Evolutionary conservation across 2,797 vertebrate genomes (phyloP).

Genomic region (Gymnoscopelus braueri): DNA sequence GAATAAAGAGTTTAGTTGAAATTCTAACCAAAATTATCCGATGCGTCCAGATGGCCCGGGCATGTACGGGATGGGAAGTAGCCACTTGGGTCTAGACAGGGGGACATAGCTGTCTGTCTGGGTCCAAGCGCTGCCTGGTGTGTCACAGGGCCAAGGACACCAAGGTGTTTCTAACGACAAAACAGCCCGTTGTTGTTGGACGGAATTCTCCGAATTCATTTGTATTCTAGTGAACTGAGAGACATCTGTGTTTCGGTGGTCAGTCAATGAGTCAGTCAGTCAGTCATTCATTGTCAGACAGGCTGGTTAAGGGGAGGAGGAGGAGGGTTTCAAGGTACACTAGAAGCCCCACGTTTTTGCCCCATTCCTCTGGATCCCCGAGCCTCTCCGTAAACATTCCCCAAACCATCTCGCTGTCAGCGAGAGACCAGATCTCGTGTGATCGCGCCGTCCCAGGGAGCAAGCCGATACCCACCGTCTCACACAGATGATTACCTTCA

Average conservation of each 20-base stretch:
- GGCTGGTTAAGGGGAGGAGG: constrained; percentile 33
- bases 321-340: constrained; percentile 36
- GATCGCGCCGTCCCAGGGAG: constrained; percentile 56
- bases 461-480: constrained; percentile 53
- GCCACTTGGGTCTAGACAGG: constrained; percentile 53
- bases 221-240: constrained; percentile 45
- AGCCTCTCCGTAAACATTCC: constrained; percentile 62
- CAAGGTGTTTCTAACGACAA: constrained; percentile 60
- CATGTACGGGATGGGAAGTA: constrained; percentile 23
- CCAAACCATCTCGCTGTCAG: constrained; percentile 59
- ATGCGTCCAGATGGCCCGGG: not conserved
- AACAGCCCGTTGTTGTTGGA: constrained; percentile 51
- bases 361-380: constrained; percentile 55
- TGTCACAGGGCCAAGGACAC: constrained; percentile 58
- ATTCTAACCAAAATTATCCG: not conserved
- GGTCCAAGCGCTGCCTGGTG: constrained; percentile 23
- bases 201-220: constrained; percentile 64
- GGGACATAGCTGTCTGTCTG: constrained; percentile 62
- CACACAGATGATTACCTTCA: constrained; percentile 59
- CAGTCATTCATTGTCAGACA: constrained; percentile 27
- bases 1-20: not conserved
- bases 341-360: constrained; percentile 34
- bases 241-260: constrained; percentile 72
- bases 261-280: constrained; percentile 32
- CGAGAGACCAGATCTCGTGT: constrained; percentile 25